Evolutionary conservation across 1,140 invertebrate genomes (phyloP).

Genomic region (Drosophila varians): DNA sequence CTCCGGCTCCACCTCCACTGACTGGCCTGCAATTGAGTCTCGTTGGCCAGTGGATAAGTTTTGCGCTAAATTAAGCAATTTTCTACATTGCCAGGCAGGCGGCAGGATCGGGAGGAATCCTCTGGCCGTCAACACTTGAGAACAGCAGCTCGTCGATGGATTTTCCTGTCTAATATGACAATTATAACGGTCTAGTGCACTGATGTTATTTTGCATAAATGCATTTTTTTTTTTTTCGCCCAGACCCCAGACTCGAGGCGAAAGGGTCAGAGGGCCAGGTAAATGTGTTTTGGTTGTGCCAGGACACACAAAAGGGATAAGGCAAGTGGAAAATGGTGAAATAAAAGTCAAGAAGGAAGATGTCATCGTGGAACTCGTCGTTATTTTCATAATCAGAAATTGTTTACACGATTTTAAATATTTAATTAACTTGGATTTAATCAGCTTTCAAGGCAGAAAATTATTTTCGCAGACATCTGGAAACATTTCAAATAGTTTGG

Average conservation of each 20-base stretch:
- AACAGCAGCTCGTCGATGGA: constrained; percentile 14
- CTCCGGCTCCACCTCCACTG: not conserved
- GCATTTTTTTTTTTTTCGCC: too few species aligned
- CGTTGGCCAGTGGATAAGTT: constrained; percentile 63
- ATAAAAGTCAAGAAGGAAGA: not conserved
- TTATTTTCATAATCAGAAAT: too few species aligned
- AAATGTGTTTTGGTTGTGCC: not conserved
- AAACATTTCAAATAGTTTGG: not conserved
- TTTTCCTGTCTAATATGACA: constrained; percentile 63
- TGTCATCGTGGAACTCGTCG: too few species aligned
- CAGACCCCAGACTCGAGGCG: constrained; percentile 1
- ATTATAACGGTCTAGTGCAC: constrained; percentile 77
- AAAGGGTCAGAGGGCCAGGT: not conserved
- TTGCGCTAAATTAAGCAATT: constrained; percentile 80
- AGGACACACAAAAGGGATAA: not conserved
- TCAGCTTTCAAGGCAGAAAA: not conserved
- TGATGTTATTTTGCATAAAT: constrained; percentile 70
- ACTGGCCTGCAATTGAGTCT: constrained; percentile 22
- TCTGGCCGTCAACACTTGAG: constrained; percentile 8
- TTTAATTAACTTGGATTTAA: constrained; percentile 1
- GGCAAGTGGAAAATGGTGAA: not conserved
- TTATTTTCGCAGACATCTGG: not conserved
- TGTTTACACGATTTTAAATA: not conserved
- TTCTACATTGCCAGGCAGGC: constrained; percentile 38
- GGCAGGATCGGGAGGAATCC: not conserved